These are phyloP conservation scores for Caenorhabditis afra DNA, from an alignment of 2,888 invertebrate species.

Conservation along the genomic window DNA sequence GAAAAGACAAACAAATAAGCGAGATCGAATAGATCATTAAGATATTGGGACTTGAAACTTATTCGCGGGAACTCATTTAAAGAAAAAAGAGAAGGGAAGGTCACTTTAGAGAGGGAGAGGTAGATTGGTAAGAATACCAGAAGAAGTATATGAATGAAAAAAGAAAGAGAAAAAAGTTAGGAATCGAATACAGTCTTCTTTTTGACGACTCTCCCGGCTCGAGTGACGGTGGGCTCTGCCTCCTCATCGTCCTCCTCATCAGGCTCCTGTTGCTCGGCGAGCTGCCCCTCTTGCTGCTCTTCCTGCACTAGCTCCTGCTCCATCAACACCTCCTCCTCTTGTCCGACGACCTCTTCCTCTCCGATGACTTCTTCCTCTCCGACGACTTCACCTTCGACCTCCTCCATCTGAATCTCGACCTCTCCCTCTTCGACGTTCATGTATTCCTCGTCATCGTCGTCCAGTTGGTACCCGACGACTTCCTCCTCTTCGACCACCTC, in stretches of 20 bases:
- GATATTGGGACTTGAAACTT: too few species aligned
- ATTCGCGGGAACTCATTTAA: too few species aligned
- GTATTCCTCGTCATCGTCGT: background rate
- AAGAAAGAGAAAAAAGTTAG: conserved; percentile 9
- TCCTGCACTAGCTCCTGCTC: background rate
- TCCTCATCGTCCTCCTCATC: conserved; percentile 12
- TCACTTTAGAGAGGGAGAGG: background rate
- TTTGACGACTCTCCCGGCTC: conserved; percentile 43
- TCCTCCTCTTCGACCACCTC: conserved; percentile 2
- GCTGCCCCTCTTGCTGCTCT: background rate
- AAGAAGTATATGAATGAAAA: background rate
- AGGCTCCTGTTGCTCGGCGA: conserved; percentile 6
- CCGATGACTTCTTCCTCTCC: too few species aligned
- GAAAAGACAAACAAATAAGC: too few species aligned
- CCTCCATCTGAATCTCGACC: background rate
- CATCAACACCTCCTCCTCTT: conserved; percentile 5
- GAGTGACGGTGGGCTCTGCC: conserved; percentile 40
- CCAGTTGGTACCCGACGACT: background rate
- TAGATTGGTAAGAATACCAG: background rate
- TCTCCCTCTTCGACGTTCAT: background rate
- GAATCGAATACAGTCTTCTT: conserved; percentile 37
- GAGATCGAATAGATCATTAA: too few species aligned
- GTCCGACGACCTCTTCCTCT: too few species aligned
- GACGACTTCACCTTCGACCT: background rate
- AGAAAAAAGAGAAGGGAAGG: background rate